These are phyloP conservation scores for Pandion haliaetus DNA, from an alignment of 2,113 vertebrate species.

Conservation along the genomic window DNA sequence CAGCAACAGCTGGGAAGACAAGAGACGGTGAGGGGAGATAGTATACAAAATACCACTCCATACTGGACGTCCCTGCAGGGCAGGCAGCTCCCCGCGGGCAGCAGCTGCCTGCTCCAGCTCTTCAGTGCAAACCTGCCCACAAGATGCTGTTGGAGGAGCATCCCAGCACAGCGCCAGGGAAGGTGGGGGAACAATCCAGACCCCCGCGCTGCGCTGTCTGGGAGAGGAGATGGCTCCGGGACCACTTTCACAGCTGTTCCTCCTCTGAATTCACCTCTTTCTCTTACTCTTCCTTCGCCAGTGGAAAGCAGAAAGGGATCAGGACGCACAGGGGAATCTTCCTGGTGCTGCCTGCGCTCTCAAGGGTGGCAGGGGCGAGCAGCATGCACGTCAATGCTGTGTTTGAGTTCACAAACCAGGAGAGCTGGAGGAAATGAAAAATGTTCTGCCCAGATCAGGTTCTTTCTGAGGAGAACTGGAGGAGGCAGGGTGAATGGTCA, in stretches of 20 bases:
- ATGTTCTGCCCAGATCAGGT: neutral
- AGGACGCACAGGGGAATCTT: neutral
- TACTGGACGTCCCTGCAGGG: neutral
- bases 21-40: neutral
- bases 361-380: neutral
- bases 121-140: neutral
- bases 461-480: neutral
- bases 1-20: neutral
- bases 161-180: neutral
- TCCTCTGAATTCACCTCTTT: neutral
- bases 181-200: neutral
- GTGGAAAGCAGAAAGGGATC: neutral
- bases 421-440: neutral
- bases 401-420: neutral
- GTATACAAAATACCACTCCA: too few species aligned
- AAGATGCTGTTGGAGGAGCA: neutral
- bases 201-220: accelerated
- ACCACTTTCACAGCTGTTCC: neutral
- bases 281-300: neutral
- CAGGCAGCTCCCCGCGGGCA: neutral
- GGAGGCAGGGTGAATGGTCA: neutral
- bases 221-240: neutral
- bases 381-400: accelerated
- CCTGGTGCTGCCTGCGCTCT: neutral
- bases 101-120: neutral